Evolutionary conservation across 1,140 invertebrate genomes (phyloP), one percentile per base, ranked within the genome.

Genomic region (Dendrolimus kikuchii): DNA sequence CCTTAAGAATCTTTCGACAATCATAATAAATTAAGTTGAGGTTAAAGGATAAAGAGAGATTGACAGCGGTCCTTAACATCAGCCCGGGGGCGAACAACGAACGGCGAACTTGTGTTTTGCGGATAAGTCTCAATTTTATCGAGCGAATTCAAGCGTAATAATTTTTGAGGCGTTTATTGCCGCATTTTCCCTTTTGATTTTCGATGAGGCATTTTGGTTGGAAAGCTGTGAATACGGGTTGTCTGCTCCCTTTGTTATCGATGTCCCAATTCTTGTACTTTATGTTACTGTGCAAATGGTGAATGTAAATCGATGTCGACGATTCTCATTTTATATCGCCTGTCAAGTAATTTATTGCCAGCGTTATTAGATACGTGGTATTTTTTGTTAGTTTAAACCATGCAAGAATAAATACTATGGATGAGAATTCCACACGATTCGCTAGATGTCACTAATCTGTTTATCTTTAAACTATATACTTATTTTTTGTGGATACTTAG

Each of bases 1-100:
- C 23, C 23, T 46, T 46, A 23, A 52, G 59, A 52, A 60, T 56
- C 23, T 23, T 23, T 53, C 60, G 56, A 55, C 55, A 72, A 71
- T 74, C 74, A 80, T 74, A 76, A 76, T 77, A 77, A 80, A 80
- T 80, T 76, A 68, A 70, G 62, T 62, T 59, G 55, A 71, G 68
- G 71, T 74, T 71, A 65, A 66, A 65, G 68, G 68, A 72, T 72
- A 64, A 64, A 66, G 60, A 37, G 53, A 71, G 67, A 76, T 74
- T 76, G 73, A 78, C 75, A 76, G 63, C 58, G 73, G 65, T 68
- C 67, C 68, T 76, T 66, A 71, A 62, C 64, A 64, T 59, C 45
- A 64, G 65, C 60, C 53, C 60, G 49, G 55, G 64, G 55, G 23
- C 23, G 23, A 23, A 23, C 23, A 23, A 3, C 62, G 62, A 58